Base-by-base conservation (phyloP, 2,113 vertebrate species). In the Nettapus auritus region DNA sequence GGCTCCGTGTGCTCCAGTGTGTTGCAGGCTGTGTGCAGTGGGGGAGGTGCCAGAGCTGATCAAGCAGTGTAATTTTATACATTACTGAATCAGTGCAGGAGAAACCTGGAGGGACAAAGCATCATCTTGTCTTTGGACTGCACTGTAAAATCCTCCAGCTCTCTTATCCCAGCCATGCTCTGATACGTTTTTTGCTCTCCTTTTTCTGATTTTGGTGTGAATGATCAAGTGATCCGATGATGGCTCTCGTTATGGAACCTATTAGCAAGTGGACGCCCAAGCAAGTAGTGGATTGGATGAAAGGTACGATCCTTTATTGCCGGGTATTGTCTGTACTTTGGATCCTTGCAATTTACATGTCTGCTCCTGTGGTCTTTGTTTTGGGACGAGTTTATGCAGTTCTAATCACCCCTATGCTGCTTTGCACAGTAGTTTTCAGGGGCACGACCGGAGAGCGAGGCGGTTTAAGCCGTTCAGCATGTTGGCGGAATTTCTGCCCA, bases 251-350 rank as follows among this genome's bases (percentile, higher is more conserved):
- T 96, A 99, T 98, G 98, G 98, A 99, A 98, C 98, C 99, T 98
- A 99, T 99, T 98, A 98, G 98, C 98, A 99, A 99, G 98, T 99
- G 98, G 98, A 98, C 98, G 96, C 98, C 98, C 97, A 98, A 99
- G 98, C 98, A 99, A 97, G 98, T 99, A 95, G 98, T 98, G 98
- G 98, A 99, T 98, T 99, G 98, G 98, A 99, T 98, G 98, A 99
- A 99, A 99, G 98, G 99, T 99, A 98, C 52, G 97, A 87, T 84
- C 91, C 23, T 96, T 97, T 96, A 90, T 87, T 96, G 7, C 60
- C 50, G 18, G 92, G 64, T 86, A 87, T 95, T 95, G 80, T 92
- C 93, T 96, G 79, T 70, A 75, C 94, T 91, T 83, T 16, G 46
- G 42, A 38, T 96, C 89, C 88, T 31, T 83, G 75, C 89, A 46